Conservation (phyloP, 1,140 invertebrate species). For the Pararge aegeria region DNA sequence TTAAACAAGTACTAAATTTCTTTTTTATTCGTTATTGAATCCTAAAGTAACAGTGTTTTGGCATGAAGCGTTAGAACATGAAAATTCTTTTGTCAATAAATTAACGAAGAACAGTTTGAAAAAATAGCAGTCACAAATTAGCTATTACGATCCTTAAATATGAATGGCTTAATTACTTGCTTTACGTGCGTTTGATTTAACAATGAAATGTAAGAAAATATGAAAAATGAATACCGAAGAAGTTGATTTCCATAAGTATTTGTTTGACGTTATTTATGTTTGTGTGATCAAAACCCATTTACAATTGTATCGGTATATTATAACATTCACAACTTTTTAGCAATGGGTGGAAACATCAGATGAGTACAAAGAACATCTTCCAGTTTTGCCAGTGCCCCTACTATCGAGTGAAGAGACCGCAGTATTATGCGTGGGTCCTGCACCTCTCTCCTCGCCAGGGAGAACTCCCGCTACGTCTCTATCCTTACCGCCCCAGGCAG, state of each 20-base stretch:
- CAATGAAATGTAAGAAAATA: neutral
- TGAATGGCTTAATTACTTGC: too few species aligned
- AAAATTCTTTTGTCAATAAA: too few species aligned
- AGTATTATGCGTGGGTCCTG: conserved; percentile 82
- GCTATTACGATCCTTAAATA: too few species aligned
- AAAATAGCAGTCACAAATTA: too few species aligned
- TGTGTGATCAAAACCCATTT: neutral
- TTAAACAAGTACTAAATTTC: too few species aligned
- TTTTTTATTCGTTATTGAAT: too few species aligned
- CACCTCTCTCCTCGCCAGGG: conserved; percentile 72
- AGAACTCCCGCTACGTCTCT: conserved; percentile 67
- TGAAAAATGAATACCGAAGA: neutral
- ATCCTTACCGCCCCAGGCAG: conserved; percentile 38
- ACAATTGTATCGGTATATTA: neutral
- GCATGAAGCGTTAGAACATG: too few species aligned
- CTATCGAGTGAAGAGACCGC: conserved; percentile 84
- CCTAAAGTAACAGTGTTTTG: too few species aligned
- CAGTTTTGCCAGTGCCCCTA: conserved; percentile 84
- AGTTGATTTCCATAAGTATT: conserved; percentile 6
- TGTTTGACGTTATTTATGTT: neutral
- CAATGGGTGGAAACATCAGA: conserved; percentile 79
- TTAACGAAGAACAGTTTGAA: too few species aligned
- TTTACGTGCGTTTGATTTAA: neutral
- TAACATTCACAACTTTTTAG: conserved; percentile 33
- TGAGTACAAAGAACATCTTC: conserved; percentile 75